A percentile compares a stretch with the other conserved stretches of the same genome.
Conservation (phyloP, 2,113 vertebrate genomes). For the Eolophus roseicapilla region DNA sequence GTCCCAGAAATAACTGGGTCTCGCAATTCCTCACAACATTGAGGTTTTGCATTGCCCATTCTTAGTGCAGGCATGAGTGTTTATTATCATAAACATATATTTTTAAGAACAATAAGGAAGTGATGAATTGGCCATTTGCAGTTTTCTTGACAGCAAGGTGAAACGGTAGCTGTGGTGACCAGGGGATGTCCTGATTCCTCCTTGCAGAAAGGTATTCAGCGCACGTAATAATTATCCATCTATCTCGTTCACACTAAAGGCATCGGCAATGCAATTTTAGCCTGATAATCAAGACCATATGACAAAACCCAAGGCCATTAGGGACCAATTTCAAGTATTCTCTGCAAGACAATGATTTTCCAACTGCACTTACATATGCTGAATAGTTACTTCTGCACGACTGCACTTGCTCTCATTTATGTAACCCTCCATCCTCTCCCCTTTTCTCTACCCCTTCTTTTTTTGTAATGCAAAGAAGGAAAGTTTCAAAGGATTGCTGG, state of each 20-base stretch:
- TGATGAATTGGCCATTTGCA: constrained; percentile 75
- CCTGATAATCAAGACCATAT: constrained; percentile 92
- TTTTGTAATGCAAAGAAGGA: constrained; percentile 52
- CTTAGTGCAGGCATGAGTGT: background rate
- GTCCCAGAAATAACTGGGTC: background rate
- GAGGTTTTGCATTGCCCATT: background rate
- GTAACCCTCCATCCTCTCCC: constrained; percentile 62
- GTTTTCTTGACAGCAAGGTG: constrained; percentile 75
- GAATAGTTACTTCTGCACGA: constrained; percentile 85
- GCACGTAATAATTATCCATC: constrained; percentile 89
- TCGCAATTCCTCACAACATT: accelerated
- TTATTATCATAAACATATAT: background rate
- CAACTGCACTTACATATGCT: constrained; percentile 90
- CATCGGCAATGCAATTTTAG: constrained; percentile 88
- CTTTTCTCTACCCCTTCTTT: constrained; percentile 43
- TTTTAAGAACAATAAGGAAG: constrained; percentile 42
- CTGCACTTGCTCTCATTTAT: constrained; percentile 82
- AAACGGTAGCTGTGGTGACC: constrained; percentile 72
- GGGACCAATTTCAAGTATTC: constrained; percentile 90
- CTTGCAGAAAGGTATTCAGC: constrained; percentile 78
- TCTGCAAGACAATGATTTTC: constrained; percentile 90
- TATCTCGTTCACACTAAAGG: constrained; percentile 85
- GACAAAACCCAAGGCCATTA: constrained; percentile 89
- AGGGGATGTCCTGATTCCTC: constrained; percentile 72
- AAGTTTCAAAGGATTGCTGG: constrained; percentile 66